Percentiles rank a stretch among this genome's conserved stretches.
These are phyloP conservation scores for Chymomyza caudatula DNA, from an alignment of 2,888 invertebrate species.

Conservation along the genomic window DNA sequence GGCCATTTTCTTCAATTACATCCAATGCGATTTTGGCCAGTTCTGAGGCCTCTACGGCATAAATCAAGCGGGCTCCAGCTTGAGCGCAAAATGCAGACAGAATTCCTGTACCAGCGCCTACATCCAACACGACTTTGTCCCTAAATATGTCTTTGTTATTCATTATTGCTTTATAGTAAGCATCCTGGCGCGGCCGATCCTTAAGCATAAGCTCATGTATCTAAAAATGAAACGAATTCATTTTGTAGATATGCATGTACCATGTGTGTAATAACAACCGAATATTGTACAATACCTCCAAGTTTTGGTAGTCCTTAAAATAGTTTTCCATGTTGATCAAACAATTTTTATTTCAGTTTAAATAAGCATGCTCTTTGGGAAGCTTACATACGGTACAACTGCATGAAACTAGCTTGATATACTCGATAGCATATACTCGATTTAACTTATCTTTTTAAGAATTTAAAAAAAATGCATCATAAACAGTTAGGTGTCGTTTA, in stretches of 20 bases:
- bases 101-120: constrained; percentile 93
- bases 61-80: constrained; percentile 93
- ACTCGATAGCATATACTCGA: too few species aligned
- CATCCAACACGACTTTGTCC: constrained; percentile 90
- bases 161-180: constrained; percentile 89
- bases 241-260: neutral
- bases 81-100: constrained; percentile 91
- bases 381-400: neutral
- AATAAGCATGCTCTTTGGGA: neutral
- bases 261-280: neutral
- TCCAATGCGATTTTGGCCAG: constrained; percentile 83
- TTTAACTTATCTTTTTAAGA: too few species aligned
- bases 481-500: too few species aligned
- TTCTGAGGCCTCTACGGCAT: constrained; percentile 90
- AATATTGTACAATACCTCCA: constrained; percentile 84
- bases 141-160: constrained; percentile 83
- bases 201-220: constrained; percentile 89
- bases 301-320: constrained; percentile 86
- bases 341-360: neutral
- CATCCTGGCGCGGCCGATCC: constrained; percentile 86
- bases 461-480: too few species aligned
- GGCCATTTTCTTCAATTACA: constrained; percentile 85
- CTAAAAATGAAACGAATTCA: constrained; percentile 77
- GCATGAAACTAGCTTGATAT: neutral
- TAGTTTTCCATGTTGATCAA: constrained; percentile 79